Base-by-base conservation (phyloP, 2,888 invertebrate species). In the Leptopilina syphax region DNA sequence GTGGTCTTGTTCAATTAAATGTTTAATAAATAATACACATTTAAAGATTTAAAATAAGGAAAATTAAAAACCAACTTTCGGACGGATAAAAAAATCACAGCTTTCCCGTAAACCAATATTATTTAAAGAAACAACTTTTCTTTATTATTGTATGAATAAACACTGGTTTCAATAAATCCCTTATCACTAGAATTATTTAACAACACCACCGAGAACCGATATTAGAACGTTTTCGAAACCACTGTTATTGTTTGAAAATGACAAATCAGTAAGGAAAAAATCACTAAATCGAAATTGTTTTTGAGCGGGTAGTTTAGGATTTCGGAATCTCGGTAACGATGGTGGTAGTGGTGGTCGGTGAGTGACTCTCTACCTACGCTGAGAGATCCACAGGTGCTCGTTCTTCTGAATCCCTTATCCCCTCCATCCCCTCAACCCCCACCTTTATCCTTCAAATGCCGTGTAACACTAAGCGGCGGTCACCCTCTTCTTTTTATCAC, bases 301-400 rank as follows among this genome's bases (percentile, higher is more conserved):
- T 68, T 57, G 65, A 78, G 9, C 77, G 73, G 60, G 63, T 77
- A 65, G 81, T 81, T 84, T 81, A 60, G 68, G 81, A 80, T 68
- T 88, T 87, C 86, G 88, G 88, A 87, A 89, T 87, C 89, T 86
- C 86, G 87, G 87, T 73, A 54, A 54, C 54, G 73, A 54, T 73
- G 65, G 65, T 65, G 34, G 27, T 90, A 88, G 89, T 91, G 90
- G 90, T 91, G 91, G 91, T 89, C 91, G 91, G 88, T 88, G 91
- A 91, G 90, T 91, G 91, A 91, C 91, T 92, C 91, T 90, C 86
- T 87, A 87, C 87, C 86, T 86, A 85, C 86, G 87, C 88, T 87
- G 88, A 84, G 86, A 89, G 90, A 92, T 91, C 91, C 91, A 91
- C 91, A 91, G 91, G 91, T 92, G 91, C 91, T 89, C 88, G 87